A percentile compares a stretch with the other conserved stretches of the same genome.
phyloP scores from a whole-genome alignment of 2,888 invertebrate species.

The Cepaea hortensis region DNA sequence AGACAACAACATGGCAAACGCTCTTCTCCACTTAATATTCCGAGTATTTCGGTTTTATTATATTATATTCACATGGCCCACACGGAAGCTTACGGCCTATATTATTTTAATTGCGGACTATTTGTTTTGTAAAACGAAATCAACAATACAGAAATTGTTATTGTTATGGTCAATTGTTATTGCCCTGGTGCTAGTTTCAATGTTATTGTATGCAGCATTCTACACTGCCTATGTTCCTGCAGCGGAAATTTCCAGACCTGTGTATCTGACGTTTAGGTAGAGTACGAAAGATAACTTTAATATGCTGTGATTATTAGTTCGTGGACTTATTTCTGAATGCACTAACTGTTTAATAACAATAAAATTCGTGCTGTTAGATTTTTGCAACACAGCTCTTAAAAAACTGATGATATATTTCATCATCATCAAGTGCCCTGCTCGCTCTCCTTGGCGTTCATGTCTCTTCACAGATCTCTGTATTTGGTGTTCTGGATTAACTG shows the following conservation, averaged over 20 bases:
- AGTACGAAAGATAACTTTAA: background rate
- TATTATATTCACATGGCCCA: slow-evolving; percentile 10
- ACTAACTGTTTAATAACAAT: too few relatives aligned
- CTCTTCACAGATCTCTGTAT: too few relatives aligned
- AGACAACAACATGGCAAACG: background rate
- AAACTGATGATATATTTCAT: too few relatives aligned
- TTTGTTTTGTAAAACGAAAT: slow-evolving; percentile 26
- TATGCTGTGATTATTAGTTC: too few relatives aligned
- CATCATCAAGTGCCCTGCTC: too few relatives aligned
- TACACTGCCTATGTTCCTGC: slow-evolving; percentile 94
- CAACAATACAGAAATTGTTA: slow-evolving; percentile 29
- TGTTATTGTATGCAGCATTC: slow-evolving; percentile 92
- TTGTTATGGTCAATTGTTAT: slow-evolving; percentile 10
- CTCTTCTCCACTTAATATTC: background rate
- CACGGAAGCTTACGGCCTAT: background rate
- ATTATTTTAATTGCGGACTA: slow-evolving; percentile 1
- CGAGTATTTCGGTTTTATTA: background rate
- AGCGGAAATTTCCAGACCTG: slow-evolving; percentile 88
- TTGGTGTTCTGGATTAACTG: too few relatives aligned
- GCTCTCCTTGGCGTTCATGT: too few relatives aligned
- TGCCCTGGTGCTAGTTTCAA: slow-evolving; percentile 75
- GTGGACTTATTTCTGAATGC: too few relatives aligned
- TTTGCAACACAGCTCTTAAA: too few relatives aligned
- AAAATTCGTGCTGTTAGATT: too few relatives aligned
- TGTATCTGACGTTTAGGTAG: slow-evolving; percentile 92